Evolutionary conservation across 1,140 invertebrate species (phyloP).

Genomic region (Magallana angulata): DNA sequence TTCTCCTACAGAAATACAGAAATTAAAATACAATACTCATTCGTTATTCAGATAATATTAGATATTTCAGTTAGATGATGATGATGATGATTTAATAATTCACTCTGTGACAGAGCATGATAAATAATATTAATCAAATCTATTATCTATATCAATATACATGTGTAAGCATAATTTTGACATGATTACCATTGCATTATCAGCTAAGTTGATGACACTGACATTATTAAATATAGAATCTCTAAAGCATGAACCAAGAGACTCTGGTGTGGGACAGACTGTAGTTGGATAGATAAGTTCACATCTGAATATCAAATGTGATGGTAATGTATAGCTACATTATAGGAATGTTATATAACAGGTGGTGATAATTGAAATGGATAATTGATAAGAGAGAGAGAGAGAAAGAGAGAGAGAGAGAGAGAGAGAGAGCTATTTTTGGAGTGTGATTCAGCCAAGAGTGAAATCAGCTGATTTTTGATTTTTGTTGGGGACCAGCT

Average conservation of each 20-base stretch:
- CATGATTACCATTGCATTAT: too few species aligned
- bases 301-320: not conserved
- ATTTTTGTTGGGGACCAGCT: not conserved
- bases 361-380: not conserved
- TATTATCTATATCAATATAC: too few species aligned
- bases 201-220: too few species aligned
- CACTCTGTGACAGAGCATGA: too few species aligned
- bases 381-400: not conserved
- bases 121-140: too few species aligned
- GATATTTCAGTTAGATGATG: too few species aligned
- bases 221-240: not conserved
- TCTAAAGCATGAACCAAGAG: not conserved
- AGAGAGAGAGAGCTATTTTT: not conserved
- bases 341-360: not conserved
- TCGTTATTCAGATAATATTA: too few species aligned
- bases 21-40: not conserved
- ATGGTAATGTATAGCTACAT: not conserved
- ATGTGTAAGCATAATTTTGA: too few species aligned
- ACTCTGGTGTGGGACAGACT: too few species aligned
- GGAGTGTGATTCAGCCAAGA: not conserved
- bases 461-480: not conserved
- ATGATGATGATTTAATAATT: too few species aligned
- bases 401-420: too few species aligned
- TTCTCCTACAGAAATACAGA: slow-evolving; percentile 53
- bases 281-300: too few species aligned